Conservation (phyloP, 2,797 vertebrate species). For the Diglossa cyanea region DNA sequence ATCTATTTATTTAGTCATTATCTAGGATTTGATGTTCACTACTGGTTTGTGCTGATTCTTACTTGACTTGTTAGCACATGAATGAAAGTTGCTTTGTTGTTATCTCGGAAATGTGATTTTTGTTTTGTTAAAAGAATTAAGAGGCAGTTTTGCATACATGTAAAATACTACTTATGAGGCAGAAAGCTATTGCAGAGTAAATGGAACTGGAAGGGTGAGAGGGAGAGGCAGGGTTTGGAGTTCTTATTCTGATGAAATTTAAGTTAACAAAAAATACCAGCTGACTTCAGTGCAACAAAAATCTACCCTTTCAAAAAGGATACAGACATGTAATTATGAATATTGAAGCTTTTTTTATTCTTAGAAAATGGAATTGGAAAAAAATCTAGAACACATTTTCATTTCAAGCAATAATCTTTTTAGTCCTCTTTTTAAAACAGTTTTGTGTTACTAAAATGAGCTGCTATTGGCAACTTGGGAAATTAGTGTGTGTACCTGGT, state of each 20-base stretch:
- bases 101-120: not conserved
- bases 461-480: not conserved
- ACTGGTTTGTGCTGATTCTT: not conserved
- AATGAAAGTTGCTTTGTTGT: not conserved
- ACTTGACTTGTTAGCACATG: not conserved
- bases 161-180: not conserved
- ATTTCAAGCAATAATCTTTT: not conserved
- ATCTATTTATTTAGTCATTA: not conserved
- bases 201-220: not conserved
- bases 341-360: not conserved
- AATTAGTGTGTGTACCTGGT: not conserved
- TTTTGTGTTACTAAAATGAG: not conserved
- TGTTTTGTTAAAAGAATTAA: not conserved
- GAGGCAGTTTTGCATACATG: not conserved
- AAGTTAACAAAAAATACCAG: not conserved
- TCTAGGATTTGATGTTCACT: not conserved
- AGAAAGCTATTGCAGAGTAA: not conserved
- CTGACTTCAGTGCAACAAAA: not conserved
- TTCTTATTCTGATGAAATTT: not conserved
- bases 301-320: not conserved
- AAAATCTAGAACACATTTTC: not conserved
- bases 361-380: not conserved
- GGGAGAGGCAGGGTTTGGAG: accelerated
- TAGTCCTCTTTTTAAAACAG: not conserved
- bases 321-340: not conserved